A percentile compares a stretch with the other conserved stretches of the same genome.
Evolutionary conservation across 2,113 vertebrate species (phyloP).

Genomic region (Acrocephalus kingi): DNA sequence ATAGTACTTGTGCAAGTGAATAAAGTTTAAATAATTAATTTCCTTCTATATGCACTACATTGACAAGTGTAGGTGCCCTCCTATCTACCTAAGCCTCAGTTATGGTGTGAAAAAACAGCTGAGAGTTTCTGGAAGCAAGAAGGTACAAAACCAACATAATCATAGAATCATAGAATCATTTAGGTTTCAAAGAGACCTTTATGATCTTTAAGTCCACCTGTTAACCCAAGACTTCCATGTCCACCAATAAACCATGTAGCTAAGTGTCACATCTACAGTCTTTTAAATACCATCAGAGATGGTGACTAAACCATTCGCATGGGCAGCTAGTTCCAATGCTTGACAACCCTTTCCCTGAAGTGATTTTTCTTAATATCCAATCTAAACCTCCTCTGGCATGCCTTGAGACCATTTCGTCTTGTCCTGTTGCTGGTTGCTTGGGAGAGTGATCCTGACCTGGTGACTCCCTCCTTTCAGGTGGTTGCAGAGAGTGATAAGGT

Average conservation of each 20-base stretch:
- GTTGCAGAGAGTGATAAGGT: background rate
- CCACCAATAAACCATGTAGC: background rate
- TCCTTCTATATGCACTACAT: background rate
- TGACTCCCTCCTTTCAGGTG: background rate
- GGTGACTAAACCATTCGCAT: background rate
- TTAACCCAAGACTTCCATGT: background rate
- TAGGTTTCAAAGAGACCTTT: background rate
- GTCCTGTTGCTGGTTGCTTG: background rate
- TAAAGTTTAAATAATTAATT: slow-evolving; percentile 33
- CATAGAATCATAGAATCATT: background rate
- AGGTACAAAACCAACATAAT: background rate
- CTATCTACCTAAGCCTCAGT: background rate
- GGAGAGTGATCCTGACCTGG: accelerated
- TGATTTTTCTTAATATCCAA: background rate
- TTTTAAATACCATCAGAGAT: background rate
- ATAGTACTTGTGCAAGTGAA: slow-evolving; percentile 12
- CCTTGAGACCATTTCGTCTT: background rate
- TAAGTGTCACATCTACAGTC: accelerated
- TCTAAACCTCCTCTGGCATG: background rate
- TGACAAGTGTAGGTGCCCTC: background rate
- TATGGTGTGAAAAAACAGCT: background rate
- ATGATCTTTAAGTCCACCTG: background rate
- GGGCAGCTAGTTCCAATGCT: background rate
- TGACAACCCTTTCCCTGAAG: background rate
- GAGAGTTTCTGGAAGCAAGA: background rate